A percentile compares a stretch with the other conserved stretches of the same genome.
Evolutionary conservation across 1,140 invertebrate genomes (phyloP).

Genomic region (Harlomillsia oculata): DNA sequence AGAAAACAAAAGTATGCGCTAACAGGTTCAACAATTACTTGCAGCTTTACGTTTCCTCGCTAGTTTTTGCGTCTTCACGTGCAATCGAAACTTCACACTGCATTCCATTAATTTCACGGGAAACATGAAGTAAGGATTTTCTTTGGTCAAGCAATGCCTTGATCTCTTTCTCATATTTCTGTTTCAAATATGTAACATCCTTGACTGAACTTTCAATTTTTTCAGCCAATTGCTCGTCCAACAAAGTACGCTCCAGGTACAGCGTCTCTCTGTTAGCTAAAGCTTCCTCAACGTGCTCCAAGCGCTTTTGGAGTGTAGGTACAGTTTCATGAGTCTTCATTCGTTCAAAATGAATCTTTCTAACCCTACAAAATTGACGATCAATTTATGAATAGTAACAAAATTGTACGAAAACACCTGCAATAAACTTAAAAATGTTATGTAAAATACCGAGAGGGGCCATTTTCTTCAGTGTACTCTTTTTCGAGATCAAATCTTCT

Average conservation of each 20-base stretch:
- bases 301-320: slow-evolving; percentile 11
- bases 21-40: background rate
- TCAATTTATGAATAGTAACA: background rate
- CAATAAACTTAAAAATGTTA: background rate
- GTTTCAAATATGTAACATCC: slow-evolving; percentile 24
- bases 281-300: slow-evolving; percentile 15
- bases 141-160: slow-evolving; percentile 10
- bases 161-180: slow-evolving; percentile 19
- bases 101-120: slow-evolving; percentile 28
- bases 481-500: slow-evolving; percentile 20
- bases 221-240: slow-evolving; percentile 25
- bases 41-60: slow-evolving; percentile 25
- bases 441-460: slow-evolving; percentile 6
- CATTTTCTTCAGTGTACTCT: slow-evolving; percentile 20
- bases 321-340: slow-evolving; percentile 24
- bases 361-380: slow-evolving; percentile 13
- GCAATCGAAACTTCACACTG: slow-evolving; percentile 30
- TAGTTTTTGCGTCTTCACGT: slow-evolving; percentile 7
- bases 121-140: slow-evolving; percentile 17
- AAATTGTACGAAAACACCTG: background rate
- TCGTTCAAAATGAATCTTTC: slow-evolving; percentile 21
- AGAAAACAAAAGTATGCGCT: background rate
- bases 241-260: slow-evolving; percentile 20
- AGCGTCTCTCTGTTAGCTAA: slow-evolving; percentile 19
- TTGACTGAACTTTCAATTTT: slow-evolving; percentile 6